Percentiles rank a stretch among this genome's conserved stretches.
These are phyloP conservation scores for Charaxes varanes DNA, from an alignment of 1,140 invertebrate species.

Conservation along the genomic window DNA sequence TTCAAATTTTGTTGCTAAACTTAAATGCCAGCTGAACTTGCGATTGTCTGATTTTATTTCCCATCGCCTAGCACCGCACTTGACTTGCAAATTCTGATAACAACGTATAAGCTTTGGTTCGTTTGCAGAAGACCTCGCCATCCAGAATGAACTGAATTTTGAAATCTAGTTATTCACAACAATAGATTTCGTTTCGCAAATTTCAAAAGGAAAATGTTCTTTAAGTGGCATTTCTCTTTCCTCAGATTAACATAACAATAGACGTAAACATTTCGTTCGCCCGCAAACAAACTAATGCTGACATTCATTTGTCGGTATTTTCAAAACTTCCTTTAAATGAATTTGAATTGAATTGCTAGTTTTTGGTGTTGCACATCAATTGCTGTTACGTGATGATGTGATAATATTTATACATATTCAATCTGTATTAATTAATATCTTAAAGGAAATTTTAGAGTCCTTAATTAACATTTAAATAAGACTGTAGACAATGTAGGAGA, in stretches of 20 bases:
- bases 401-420: too few species aligned
- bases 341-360: too few species aligned
- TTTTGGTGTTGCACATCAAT: too few species aligned
- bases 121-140: neutral
- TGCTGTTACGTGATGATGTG: too few species aligned
- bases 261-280: constrained; percentile 19
- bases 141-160: too few species aligned
- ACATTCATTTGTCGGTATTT: constrained; percentile 34
- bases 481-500: constrained; percentile 4
- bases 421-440: too few species aligned
- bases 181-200: neutral
- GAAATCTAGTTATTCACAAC: neutral
- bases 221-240: constrained; percentile 9
- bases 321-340: constrained; percentile 46
- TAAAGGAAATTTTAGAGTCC: neutral
- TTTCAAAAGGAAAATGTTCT: constrained; percentile 3
- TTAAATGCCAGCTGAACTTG: too few species aligned
- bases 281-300: constrained; percentile 27
- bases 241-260: constrained; percentile 28
- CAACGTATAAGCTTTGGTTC: neutral
- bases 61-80: neutral
- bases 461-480: constrained; percentile 3
- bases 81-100: neutral
- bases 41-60: neutral
- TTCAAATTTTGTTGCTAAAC: too few species aligned